A percentile compares a stretch with the other conserved stretches of the same genome.
Conservation (phyloP, 2,888 invertebrate species). For the Epinotia demarniana region DNA sequence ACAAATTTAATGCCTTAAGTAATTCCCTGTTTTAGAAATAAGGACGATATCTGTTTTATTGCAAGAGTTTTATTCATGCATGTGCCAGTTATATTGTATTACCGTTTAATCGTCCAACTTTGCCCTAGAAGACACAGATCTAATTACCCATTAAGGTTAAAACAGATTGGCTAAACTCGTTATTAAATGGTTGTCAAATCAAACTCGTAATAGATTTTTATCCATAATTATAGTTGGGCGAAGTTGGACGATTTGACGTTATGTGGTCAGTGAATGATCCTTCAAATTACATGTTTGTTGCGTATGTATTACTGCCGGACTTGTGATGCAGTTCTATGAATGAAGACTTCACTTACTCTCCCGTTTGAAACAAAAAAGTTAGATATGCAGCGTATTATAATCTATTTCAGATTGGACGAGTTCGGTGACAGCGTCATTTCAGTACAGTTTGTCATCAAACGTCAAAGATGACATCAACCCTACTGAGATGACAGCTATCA, state of each 20-base stretch:
- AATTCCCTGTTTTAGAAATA: slow-evolving; percentile 16
- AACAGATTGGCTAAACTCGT: background rate
- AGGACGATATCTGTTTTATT: slow-evolving; percentile 3
- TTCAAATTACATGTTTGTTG: background rate
- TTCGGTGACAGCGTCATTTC: too few species aligned
- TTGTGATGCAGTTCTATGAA: background rate
- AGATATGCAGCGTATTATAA: background rate
- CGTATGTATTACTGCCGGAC: background rate
- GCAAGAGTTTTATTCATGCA: slow-evolving; percentile 4
- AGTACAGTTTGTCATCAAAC: too few species aligned
- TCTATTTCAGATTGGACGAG: too few species aligned
- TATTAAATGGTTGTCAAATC: too few species aligned
- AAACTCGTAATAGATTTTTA: background rate
- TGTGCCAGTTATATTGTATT: background rate
- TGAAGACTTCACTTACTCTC: background rate
- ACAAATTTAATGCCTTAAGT: slow-evolving; percentile 28
- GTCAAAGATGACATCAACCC: too few species aligned
- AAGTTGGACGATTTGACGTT: background rate
- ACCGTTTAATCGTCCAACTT: background rate
- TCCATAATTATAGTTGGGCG: background rate
- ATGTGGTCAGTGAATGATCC: background rate
- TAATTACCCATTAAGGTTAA: background rate
- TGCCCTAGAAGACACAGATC: background rate
- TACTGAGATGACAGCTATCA: too few species aligned
- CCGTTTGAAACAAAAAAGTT: background rate